phyloP scores from a whole-genome alignment of 1,140 invertebrate genomes.

The Zaprionus vittiger region DNA sequence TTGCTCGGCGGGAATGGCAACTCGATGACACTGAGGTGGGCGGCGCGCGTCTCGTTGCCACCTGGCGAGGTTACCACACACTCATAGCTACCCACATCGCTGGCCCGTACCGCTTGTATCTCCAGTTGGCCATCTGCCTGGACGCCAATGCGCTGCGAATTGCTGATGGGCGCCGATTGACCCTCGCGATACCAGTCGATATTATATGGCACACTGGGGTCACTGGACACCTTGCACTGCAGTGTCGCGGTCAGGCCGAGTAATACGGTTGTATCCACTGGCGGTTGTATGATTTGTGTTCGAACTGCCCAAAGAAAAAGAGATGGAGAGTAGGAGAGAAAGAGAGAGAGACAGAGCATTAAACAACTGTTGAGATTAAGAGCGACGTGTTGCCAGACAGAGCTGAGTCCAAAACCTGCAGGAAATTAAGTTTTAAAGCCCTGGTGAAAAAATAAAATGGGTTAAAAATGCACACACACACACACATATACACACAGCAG shows the following conservation, averaged over 20 bases:
- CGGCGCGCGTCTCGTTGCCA: constrained; percentile 95
- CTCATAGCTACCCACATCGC: constrained; percentile 92
- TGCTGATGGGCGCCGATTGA: constrained; percentile 85
- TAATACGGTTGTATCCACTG: constrained; percentile 94
- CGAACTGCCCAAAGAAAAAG: constrained; percentile 86
- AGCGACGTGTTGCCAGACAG: constrained; percentile 24
- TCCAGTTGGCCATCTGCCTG: constrained; percentile 91
- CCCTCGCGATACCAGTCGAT: constrained; percentile 96
- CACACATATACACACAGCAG: constrained; percentile 1
- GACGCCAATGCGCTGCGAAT: constrained; percentile 89
- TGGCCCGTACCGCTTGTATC: constrained; percentile 91
- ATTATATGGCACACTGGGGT: constrained; percentile 94
- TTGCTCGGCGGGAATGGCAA: constrained; percentile 96
- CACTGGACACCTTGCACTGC: constrained; percentile 96
- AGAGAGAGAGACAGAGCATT: constrained; percentile 39
- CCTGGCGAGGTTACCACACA: constrained; percentile 93
- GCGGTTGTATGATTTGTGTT: constrained; percentile 96
- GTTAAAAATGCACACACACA: constrained; percentile 22
- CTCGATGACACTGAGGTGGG: constrained; percentile 95
- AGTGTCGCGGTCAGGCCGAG: constrained; percentile 95
- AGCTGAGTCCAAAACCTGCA: constrained; percentile 8
- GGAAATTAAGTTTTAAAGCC: constrained; percentile 64
- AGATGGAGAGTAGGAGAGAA: neutral
- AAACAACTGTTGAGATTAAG: constrained; percentile 68
- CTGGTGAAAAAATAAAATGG: neutral